Percentiles rank a stretch among this genome's conserved stretches.
Evolutionary conservation across 2,113 vertebrate genomes (phyloP).

Genomic region (Archilochus colubris): DNA sequence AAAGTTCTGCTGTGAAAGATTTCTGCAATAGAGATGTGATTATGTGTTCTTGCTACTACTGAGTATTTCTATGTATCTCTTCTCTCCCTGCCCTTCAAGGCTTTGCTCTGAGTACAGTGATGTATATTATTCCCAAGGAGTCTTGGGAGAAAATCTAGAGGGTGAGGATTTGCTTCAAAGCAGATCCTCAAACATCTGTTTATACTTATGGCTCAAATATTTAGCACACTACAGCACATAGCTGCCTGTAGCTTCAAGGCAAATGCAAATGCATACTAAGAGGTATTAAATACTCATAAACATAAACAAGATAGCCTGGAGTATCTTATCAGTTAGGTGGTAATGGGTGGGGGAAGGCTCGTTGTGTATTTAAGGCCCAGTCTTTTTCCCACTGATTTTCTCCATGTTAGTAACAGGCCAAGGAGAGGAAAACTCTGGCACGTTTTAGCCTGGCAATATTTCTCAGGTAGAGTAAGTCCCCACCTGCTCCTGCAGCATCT

Average conservation of each 20-base stretch:
- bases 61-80: background rate
- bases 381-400: slow-evolving; percentile 3
- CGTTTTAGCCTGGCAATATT: background rate
- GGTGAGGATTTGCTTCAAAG: slow-evolving; percentile 67
- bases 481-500: background rate
- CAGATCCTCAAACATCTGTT: slow-evolving; percentile 71
- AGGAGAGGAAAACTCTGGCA: background rate
- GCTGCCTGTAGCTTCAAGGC: slow-evolving; percentile 71
- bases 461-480: background rate
- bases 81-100: background rate
- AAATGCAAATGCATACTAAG: slow-evolving; percentile 41
- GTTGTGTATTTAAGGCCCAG: background rate
- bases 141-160: slow-evolving; percentile 44
- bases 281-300: slow-evolving; percentile 55
- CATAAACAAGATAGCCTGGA: slow-evolving; percentile 33
- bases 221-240: slow-evolving; percentile 64
- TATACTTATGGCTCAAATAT: slow-evolving; percentile 62
- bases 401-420: background rate
- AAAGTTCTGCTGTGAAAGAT: background rate
- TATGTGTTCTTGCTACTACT: background rate
- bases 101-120: background rate
- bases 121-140: background rate
- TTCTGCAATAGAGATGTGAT: background rate
- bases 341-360: slow-evolving; percentile 9
- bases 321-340: background rate